Conservation (phyloP, 2,113 vertebrate species). For the Ovibos moschatus region DNA sequence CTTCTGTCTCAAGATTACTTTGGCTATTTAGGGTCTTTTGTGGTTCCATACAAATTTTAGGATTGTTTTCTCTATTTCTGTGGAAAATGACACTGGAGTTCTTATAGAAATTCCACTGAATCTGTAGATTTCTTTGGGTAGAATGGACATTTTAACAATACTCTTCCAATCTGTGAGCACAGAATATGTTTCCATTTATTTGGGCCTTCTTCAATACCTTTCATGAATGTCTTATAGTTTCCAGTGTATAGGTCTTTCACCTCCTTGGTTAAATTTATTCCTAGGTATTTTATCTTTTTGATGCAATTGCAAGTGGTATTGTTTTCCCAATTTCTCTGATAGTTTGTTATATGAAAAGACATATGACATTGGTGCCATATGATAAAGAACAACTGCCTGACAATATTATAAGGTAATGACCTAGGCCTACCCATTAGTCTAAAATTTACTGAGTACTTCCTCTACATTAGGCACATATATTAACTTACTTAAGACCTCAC, state of each 20-base stretch:
- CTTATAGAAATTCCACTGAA: background rate
- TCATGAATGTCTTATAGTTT: background rate
- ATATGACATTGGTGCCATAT: background rate
- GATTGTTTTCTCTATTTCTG: background rate
- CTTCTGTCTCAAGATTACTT: background rate
- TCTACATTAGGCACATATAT: background rate
- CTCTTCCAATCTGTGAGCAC: background rate
- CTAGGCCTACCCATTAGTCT: background rate
- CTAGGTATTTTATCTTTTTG: background rate
- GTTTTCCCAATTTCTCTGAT: background rate
- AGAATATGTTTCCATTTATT: background rate
- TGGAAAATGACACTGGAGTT: background rate
- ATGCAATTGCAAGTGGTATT: background rate
- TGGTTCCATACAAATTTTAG: background rate
- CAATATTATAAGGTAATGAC: background rate
- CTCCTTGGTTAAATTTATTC: background rate
- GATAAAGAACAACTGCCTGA: slow-evolving; percentile 17
- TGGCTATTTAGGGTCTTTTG: background rate
- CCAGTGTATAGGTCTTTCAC: background rate
- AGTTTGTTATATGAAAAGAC: background rate
- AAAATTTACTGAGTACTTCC: background rate
- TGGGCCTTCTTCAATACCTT: background rate
- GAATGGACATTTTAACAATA: background rate
- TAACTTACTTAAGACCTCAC: background rate
- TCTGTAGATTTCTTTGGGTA: background rate